Evolutionary conservation across 2,797 vertebrate genomes (phyloP).

Genomic region (Menidia menidia): DNA sequence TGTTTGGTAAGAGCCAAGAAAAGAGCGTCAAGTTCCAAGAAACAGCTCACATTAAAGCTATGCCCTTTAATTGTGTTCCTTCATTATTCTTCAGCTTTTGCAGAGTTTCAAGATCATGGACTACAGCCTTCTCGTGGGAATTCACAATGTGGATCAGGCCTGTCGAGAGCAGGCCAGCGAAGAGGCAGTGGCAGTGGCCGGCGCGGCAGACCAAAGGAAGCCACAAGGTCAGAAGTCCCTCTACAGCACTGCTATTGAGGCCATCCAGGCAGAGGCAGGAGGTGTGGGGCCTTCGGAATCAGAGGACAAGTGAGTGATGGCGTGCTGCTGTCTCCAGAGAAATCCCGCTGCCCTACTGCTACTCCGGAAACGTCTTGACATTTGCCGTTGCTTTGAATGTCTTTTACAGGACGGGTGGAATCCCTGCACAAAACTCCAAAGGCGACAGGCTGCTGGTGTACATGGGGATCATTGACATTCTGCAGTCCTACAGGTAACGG

Average conservation of each 20-base stretch:
- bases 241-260: conserved; percentile 95
- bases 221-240: conserved; percentile 89
- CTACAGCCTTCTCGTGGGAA: conserved; percentile 92
- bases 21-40: background rate
- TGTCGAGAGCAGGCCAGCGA: conserved; percentile 76
- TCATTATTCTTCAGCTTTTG: conserved; percentile 82
- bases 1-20: conserved; percentile 86
- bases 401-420: conserved; percentile 89
- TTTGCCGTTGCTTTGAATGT: background rate
- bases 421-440: conserved; percentile 88
- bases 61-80: background rate
- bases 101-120: conserved; percentile 99
- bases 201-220: conserved; percentile 75
- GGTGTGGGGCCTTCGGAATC: conserved; percentile 83
- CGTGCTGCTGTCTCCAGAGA: background rate
- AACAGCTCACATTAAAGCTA: no score
- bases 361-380: no score
- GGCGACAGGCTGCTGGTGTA: conserved; percentile 93
- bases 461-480: conserved; percentile 94
- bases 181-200: conserved; percentile 45
- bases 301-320: conserved; percentile 87
- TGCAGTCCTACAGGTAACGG: conserved; percentile 93
- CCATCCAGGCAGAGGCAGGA: conserved; percentile 91
- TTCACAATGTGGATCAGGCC: conserved; percentile 90
- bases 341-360: background rate